These are phyloP conservation scores for Tyto alba DNA, from an alignment of 2,113 vertebrate species.

Conservation along the genomic window DNA sequence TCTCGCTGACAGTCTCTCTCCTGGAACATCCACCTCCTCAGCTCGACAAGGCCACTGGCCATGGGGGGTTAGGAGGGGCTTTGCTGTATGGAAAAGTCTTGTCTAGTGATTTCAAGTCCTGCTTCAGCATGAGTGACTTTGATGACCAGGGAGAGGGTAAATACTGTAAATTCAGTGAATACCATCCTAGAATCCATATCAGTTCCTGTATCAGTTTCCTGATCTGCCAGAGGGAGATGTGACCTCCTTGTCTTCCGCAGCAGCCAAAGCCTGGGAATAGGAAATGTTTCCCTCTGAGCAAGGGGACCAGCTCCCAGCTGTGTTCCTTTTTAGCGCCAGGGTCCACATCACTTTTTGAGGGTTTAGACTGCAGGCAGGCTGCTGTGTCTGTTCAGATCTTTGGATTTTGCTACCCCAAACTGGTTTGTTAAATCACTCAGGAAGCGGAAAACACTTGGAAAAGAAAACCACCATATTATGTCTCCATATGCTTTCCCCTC, in stretches of 20 bases:
- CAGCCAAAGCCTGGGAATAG: neutral
- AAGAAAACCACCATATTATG: neutral
- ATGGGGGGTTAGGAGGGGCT: neutral
- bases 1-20: neutral
- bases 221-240: neutral
- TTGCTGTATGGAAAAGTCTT: neutral
- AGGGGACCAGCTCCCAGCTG: neutral
- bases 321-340: neutral
- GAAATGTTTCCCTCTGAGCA: neutral
- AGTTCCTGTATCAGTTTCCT: neutral
- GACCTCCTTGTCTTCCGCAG: fast-evolving
- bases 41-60: neutral
- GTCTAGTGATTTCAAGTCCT: neutral
- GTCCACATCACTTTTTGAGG: neutral
- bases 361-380: neutral
- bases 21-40: neutral
- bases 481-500: neutral
- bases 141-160: neutral
- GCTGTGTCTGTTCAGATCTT: neutral
- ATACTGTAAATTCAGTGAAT: neutral
- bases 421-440: neutral
- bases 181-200: neutral
- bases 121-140: neutral
- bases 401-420: neutral
- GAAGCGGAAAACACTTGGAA: neutral